Evolutionary conservation across 2,888 invertebrate genomes (phyloP).

Genomic region (Drosophila birchii): DNA sequence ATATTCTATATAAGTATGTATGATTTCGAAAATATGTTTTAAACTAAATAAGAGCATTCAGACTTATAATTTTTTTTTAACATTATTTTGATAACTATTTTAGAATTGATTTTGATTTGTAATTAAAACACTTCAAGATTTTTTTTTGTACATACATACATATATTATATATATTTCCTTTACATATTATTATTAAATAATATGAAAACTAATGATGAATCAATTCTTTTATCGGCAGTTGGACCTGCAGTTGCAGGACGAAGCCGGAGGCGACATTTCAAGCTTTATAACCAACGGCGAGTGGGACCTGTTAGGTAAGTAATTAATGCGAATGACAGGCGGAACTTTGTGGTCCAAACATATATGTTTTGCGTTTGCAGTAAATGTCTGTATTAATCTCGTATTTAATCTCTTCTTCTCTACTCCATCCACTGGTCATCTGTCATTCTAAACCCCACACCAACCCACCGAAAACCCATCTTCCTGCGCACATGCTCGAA

Average conservation of each 20-base stretch:
- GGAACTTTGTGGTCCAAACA: neutral
- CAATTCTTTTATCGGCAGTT: constrained; percentile 87
- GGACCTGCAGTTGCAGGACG: constrained; percentile 97
- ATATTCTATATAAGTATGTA: too few relatives aligned
- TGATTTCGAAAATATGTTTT: too few relatives aligned
- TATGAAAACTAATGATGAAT: neutral
- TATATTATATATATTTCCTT: neutral
- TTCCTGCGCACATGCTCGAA: constrained; percentile 9
- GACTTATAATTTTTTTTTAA: too few relatives aligned
- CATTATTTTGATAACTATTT: too few relatives aligned
- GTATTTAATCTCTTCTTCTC: constrained; percentile 39
- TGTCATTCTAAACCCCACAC: constrained; percentile 9
- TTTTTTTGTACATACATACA: too few relatives aligned
- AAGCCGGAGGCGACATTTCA: constrained; percentile 96
- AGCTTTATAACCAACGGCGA: constrained; percentile 99
- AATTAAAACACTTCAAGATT: too few relatives aligned
- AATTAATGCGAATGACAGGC: constrained; percentile 3
- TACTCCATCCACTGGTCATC: constrained; percentile 29
- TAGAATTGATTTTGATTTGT: too few relatives aligned
- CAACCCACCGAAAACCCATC: neutral
- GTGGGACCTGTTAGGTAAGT: constrained; percentile 98
- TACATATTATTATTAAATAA: neutral
- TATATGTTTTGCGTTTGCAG: constrained; percentile 13
- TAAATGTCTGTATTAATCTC: constrained; percentile 24
- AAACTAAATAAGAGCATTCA: too few relatives aligned